These are phyloP conservation scores for Dinomys branickii DNA, from an alignment of 2,113 vertebrate genomes.

Conservation along the genomic window DNA sequence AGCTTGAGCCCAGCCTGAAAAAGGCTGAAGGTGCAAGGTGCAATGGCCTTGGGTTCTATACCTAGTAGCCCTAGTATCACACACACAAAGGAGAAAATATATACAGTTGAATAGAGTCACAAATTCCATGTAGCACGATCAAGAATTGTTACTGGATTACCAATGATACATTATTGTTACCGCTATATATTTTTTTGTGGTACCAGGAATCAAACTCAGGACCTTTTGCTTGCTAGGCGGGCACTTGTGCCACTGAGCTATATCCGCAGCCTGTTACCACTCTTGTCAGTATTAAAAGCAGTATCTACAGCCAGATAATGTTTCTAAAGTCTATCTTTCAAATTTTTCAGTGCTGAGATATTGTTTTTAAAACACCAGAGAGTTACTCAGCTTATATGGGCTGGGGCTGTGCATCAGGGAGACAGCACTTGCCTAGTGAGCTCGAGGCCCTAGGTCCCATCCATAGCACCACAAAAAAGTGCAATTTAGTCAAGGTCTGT, in stretches of 20 bases:
- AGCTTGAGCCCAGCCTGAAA: background rate
- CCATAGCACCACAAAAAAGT: background rate
- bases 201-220: no score
- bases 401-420: background rate
- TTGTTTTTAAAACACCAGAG: background rate
- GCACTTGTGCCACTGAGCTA: no score
- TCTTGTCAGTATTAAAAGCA: background rate
- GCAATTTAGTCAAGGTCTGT: background rate
- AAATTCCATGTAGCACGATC: no score
- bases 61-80: background rate
- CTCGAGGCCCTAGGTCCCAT: background rate
- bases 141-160: no score
- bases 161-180: background rate
- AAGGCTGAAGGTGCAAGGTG: background rate
- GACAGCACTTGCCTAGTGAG: background rate
- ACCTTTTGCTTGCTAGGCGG: no score
- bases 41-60: background rate
- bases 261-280: no score
- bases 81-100: background rate
- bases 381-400: background rate
- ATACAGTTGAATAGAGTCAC: background rate
- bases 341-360: background rate
- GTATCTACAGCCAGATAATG: background rate
- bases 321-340: background rate
- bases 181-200: no score